Percentiles rank a stretch among this genome's conserved stretches.
Conservation (phyloP, 2,797 vertebrate species). For the Melanotaenia pygmaea region DNA sequence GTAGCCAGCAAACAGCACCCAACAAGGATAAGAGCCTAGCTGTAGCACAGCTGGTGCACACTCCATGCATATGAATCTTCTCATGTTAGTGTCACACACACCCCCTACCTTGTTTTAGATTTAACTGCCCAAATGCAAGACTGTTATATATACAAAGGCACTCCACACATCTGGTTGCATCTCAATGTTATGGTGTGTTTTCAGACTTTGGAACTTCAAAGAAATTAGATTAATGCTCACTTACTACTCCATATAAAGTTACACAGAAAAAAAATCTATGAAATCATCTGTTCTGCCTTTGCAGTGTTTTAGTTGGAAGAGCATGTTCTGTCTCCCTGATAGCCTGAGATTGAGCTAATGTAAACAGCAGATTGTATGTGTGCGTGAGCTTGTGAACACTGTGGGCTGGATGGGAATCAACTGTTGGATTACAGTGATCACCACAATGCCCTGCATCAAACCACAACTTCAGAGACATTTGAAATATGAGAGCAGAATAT, state of each 20-base stretch:
- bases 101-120: slow-evolving; percentile 76
- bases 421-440: slow-evolving; percentile 10
- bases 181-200: slow-evolving; percentile 57
- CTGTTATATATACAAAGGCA: slow-evolving; percentile 69
- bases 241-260: slow-evolving; percentile 63
- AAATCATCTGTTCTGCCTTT: slow-evolving; percentile 76
- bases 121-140: slow-evolving; percentile 65
- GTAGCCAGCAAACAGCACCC: slow-evolving; percentile 80
- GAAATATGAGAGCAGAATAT: background rate
- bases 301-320: slow-evolving; percentile 42
- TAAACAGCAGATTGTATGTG: slow-evolving; percentile 12
- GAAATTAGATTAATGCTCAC: slow-evolving; percentile 64
- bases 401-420: slow-evolving; percentile 2
- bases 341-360: slow-evolving; percentile 24
- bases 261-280: slow-evolving; percentile 50
- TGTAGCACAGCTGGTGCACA: slow-evolving; percentile 62
- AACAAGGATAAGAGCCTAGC: slow-evolving; percentile 84
- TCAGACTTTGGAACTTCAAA: slow-evolving; percentile 60
- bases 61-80: slow-evolving; percentile 64
- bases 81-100: slow-evolving; percentile 69
- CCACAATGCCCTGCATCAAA: background rate
- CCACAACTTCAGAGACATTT: background rate
- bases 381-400: background rate
- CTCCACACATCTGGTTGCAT: slow-evolving; percentile 65
- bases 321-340: slow-evolving; percentile 43